These are phyloP conservation scores for Geophilus truncorum DNA, from an alignment of 2,888 invertebrate species.

Conservation along the genomic window DNA sequence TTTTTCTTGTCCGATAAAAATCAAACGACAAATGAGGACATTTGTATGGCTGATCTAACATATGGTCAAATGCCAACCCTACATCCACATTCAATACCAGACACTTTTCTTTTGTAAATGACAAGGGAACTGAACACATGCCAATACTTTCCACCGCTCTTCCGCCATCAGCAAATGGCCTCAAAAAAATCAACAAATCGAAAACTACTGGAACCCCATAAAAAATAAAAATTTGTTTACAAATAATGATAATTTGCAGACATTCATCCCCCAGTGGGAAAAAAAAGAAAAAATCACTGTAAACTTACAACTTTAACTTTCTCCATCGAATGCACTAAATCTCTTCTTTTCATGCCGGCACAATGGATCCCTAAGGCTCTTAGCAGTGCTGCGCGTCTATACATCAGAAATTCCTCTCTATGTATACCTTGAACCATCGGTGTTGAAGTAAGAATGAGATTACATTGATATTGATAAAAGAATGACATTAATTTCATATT, in stretches of 20 bases:
- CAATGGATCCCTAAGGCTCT: neutral
- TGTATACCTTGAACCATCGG: no score
- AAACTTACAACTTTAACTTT: neutral
- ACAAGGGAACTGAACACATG: neutral
- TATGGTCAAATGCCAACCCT: neutral
- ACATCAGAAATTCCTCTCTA: neutral
- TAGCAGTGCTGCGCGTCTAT: neutral
- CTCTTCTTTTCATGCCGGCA: neutral
- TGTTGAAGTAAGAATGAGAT: no score
- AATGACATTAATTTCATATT: no score
- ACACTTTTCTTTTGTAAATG: conserved; percentile 4
- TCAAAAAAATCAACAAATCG: no score
- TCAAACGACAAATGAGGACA: neutral
- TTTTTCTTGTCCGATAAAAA: neutral
- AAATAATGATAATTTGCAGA: no score
- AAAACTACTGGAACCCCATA: no score
- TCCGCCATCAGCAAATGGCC: no score
- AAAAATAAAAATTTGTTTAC: no score
- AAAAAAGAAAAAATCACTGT: neutral
- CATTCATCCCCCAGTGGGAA: no score
- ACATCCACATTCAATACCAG: neutral
- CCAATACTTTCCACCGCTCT: neutral
- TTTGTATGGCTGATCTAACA: neutral
- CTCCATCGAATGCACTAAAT: neutral
- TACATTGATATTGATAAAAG: no score